Evolutionary conservation across 2,888 invertebrate genomes (phyloP), one percentile per base, ranked within the genome.

Genomic region (Coenonympha arcania): DNA sequence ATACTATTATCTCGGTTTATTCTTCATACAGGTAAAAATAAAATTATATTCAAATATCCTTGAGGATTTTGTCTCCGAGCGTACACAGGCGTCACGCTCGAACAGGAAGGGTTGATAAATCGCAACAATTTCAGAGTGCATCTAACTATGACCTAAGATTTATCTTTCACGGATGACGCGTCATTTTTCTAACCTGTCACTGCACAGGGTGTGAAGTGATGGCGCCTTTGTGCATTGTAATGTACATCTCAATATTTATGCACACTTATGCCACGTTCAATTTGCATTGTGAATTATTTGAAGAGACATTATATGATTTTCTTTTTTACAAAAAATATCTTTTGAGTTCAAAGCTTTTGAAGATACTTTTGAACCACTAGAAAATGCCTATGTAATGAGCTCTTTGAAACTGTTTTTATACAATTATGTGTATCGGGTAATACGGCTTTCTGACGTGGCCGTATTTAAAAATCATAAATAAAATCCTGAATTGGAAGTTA

Each of bases 61-160:
- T 15, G 4, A 26, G 5, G n/a, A 18, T 11, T 49, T 50, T 61
- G 26, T 39, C 1, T 46, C 2, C 54, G 56, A 62, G 57, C 55
- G 66, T 78, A 67, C 71, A 40, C 33, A 49, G 52, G 52, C 63
- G 78, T 79, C 74, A 79, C 71, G 80, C 71, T 76, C 69, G 65
- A 73, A 59, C 66, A 61, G 72, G 69, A 81, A 82, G 82, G 83
- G 83, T 80, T 82, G 78, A 73, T 76, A 73, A 69, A 80, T 76
- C 72, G 73, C 70, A 75, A 81, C 79, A 76, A 77, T 79, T 79
- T 76, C 62, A 64, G 69, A 79, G 75, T 79, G 80, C 79, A 79
- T 75, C 76, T 74, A 73, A 72, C 71, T 71, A 68, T 64, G 68
- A 63, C 67, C 67, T 64, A 60, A 73, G 71, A 80, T 81, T 79